Base-by-base conservation (phyloP, 2,888 invertebrate genomes). In the Sesamia inferens region DNA sequence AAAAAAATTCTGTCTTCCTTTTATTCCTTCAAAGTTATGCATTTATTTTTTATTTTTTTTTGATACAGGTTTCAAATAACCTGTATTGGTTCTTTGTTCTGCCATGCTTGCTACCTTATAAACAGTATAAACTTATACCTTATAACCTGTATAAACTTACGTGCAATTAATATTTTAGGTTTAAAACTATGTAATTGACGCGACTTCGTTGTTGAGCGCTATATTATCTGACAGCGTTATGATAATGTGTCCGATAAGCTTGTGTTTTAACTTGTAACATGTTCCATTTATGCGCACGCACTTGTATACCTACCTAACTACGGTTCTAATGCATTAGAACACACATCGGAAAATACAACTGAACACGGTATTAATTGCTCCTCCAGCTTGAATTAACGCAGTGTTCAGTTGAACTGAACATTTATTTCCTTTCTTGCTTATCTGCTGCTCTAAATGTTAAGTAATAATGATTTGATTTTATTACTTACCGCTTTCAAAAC, bases 201-300 rank as follows among this genome's bases (percentile, higher is more conserved):
- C 11, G 58, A 51, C 54, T 54, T 42, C 58, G n/a, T 24, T 55
- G 68, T 74, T 75, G 42, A 63, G 51, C 51, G 51, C 39, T 44
- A 74, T 76, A 59, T 51, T 59, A 68, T 68, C 63, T 73, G 47
- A n/a, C 54, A 59, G 69, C 71, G 62, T 64, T 68, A 68, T 67
- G 77, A 82, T 82, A 78, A 71, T 70, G 48, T 22, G 22, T 13
- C 64, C 44, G 85, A 83, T 83, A 83, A 85, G 76, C 82, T 79
- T 76, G 51, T 73, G 72, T 61, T 65, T 59, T 62, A 71, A 69
- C 71, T 57, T 62, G 61, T 58, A 59, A 57, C 71, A 16, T 71
- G 72, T 67, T 69, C 82, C 44, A 67, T 68, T 74, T 85, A 66
- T 16, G 54, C 58, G 48, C 74, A 81, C 66, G 78, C 57, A 48